Evolutionary conservation across 1,140 invertebrate species (phyloP).

Genomic region (Cherax destructor): DNA sequence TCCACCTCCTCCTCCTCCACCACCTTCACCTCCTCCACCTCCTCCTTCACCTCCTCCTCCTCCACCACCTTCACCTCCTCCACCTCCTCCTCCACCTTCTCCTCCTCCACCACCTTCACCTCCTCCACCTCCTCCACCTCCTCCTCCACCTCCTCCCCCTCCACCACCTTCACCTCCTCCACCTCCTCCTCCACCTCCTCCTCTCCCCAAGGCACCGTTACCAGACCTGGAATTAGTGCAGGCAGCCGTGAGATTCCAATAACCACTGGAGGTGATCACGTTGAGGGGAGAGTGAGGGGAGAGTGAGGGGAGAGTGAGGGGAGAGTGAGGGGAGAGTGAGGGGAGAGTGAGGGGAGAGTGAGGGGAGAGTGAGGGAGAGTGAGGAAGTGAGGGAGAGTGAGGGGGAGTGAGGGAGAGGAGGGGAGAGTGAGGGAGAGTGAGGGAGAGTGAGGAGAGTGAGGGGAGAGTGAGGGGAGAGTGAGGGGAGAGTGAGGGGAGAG

Average conservation of each 20-base stretch:
- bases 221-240: conserved; percentile 36
- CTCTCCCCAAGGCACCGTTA: background rate
- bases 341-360: background rate
- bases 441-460: conserved; percentile 4
- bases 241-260: conserved; percentile 54
- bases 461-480: background rate
- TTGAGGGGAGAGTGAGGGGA: background rate
- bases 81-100: too few species aligned
- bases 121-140: background rate
- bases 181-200: background rate
- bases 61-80: background rate
- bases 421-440: conserved; percentile 17
- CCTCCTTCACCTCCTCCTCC: background rate
- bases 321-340: background rate
- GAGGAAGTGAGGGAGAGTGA: background rate
- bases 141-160: background rate
- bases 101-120: too few species aligned
- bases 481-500: background rate
- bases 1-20: background rate
- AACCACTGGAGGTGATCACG: conserved; percentile 39
- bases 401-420: background rate
- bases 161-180: too few species aligned
- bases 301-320: background rate
- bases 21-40: too few species aligned
- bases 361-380: background rate